A percentile compares a stretch with the other conserved stretches of the same genome.
Conservation (phyloP, 1,140 invertebrate genomes). For the Neotoxoptera formosana region DNA sequence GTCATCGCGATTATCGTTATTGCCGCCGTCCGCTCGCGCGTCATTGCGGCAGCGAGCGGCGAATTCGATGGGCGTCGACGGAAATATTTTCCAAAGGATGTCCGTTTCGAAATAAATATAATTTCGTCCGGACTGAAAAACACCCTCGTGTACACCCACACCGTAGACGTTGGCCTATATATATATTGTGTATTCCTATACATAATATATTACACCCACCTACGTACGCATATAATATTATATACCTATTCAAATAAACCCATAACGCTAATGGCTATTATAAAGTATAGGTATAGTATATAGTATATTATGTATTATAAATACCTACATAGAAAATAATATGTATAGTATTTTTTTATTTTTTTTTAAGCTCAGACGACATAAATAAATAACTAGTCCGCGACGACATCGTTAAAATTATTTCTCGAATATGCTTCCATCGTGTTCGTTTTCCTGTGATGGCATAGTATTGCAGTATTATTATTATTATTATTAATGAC, state of each 20-base stretch:
- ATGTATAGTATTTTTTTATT: neutral
- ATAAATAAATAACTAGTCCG: neutral
- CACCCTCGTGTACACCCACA: neutral
- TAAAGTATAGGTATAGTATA: no score
- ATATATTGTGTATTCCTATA: neutral
- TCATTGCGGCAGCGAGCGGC: no score
- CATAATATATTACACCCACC: no score
- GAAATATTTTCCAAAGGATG: neutral
- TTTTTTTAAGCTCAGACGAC: neutral
- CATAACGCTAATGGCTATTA: neutral
- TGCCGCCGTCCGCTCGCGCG: neutral
- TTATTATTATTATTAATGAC: neutral
- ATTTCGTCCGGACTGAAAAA: neutral
- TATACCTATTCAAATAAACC: neutral
- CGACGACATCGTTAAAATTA: neutral
- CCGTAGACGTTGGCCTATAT: no score
- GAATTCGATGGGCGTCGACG: neutral
- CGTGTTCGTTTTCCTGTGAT: neutral
- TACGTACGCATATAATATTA: no score
- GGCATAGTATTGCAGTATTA: no score
- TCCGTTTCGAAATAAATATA: neutral
- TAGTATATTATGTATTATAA: neutral
- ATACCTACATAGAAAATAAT: neutral
- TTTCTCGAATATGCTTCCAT: neutral
- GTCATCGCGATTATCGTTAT: no score